Conservation (phyloP, 2,797 vertebrate species). For the Urosaurus nigricauda region DNA sequence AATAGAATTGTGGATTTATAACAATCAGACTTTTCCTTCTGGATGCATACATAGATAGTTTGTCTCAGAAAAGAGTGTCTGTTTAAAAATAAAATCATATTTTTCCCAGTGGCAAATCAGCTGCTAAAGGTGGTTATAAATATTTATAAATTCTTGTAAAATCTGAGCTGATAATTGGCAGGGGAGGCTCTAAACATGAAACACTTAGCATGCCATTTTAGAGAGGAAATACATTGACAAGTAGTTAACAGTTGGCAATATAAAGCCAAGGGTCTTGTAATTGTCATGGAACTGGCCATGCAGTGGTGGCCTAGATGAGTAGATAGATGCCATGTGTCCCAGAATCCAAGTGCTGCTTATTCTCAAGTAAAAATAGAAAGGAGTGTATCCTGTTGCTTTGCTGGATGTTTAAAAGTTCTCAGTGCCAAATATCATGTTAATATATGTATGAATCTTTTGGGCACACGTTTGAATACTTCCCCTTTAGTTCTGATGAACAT, state of each 20-base stretch:
- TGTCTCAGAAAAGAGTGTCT: neutral
- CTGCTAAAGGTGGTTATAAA: constrained; percentile 50
- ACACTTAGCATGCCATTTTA: constrained; percentile 39
- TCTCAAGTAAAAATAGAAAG: neutral
- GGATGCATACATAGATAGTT: neutral
- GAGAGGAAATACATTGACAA: constrained; percentile 37
- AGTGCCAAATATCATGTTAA: neutral
- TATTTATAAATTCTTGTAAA: constrained; percentile 54
- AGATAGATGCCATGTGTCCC: neutral
- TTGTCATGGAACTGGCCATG: neutral
- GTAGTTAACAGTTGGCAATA: constrained; percentile 29
- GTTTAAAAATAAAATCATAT: constrained; percentile 37
- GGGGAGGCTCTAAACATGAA: constrained; percentile 40
- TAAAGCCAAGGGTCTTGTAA: constrained; percentile 11
- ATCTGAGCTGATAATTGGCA: constrained; percentile 50
- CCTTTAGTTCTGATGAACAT: neutral
- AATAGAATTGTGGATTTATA: constrained; percentile 10
- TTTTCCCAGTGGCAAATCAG: constrained; percentile 18
- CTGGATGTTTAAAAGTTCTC: constrained; percentile 3
- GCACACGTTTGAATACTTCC: neutral
- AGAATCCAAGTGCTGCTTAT: neutral
- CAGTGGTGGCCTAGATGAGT: neutral
- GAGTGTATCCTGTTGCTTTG: neutral
- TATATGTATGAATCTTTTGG: constrained; percentile 9
- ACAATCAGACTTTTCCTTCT: neutral